Percentiles rank a stretch among this genome's conserved stretches.
Conservation (phyloP, 1,140 invertebrate genomes). For the Bombus balteatus region DNA sequence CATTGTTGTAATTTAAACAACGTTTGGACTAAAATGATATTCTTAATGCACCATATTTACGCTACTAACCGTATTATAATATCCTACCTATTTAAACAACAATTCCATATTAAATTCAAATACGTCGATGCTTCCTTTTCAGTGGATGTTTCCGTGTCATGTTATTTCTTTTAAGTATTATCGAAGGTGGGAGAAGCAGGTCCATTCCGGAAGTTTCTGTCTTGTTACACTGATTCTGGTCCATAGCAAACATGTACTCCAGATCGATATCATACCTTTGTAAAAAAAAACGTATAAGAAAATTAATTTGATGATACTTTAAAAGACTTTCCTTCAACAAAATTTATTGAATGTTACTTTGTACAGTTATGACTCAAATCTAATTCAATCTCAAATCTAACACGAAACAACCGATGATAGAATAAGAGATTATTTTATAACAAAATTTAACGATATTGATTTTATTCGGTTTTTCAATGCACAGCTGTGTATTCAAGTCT, state of each 20-base stretch:
- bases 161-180: constrained; percentile 63
- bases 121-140: constrained; percentile 74
- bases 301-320: not conserved
- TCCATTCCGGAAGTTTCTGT: constrained; percentile 61
- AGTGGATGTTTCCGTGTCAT: constrained; percentile 74
- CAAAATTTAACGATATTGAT: too few relatives aligned
- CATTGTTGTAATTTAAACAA: not conserved
- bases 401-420: too few relatives aligned
- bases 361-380: too few relatives aligned
- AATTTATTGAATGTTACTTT: too few relatives aligned
- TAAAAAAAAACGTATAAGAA: not conserved
- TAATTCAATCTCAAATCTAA: too few relatives aligned
- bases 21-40: not conserved
- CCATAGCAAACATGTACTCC: constrained; percentile 91
- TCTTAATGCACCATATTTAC: not conserved
- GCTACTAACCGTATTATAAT: not conserved
- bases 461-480: too few relatives aligned
- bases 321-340: not conserved
- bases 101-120: constrained; percentile 4
- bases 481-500: not conserved
- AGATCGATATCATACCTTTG: constrained; percentile 90
- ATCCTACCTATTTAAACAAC: not conserved
- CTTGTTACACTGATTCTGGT: constrained; percentile 86
- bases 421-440: too few relatives aligned
- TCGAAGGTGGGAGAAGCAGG: constrained; percentile 66